Evolutionary conservation across 2,888 invertebrate species (phyloP).

Genomic region (Leucania comma): DNA sequence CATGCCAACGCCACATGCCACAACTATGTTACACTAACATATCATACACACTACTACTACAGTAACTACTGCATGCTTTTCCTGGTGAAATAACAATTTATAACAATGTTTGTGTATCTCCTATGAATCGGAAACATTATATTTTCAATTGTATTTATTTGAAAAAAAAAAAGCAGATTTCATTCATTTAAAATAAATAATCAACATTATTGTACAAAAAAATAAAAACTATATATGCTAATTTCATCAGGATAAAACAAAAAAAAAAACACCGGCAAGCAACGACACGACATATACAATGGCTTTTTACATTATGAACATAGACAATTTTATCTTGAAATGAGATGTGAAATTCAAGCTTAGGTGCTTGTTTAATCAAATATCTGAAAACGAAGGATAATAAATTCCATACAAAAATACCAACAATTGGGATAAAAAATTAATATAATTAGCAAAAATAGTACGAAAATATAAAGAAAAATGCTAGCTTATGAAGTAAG

Average conservation of each 20-base stretch:
- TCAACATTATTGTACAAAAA: slow-evolving; percentile 8
- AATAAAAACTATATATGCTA: neutral
- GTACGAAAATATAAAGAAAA: slow-evolving; percentile 33
- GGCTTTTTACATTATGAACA: slow-evolving; percentile 66
- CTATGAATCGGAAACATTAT: neutral
- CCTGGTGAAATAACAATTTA: slow-evolving; percentile 69
- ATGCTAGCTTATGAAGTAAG: slow-evolving; percentile 55
- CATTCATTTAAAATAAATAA: neutral
- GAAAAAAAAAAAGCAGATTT: too few species aligned
- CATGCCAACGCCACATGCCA: slow-evolving; percentile 89
- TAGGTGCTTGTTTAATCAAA: slow-evolving; percentile 22
- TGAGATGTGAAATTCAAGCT: slow-evolving; percentile 36
- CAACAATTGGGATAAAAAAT: slow-evolving; percentile 10
- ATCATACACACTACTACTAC: slow-evolving; percentile 71
- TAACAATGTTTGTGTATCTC: neutral
- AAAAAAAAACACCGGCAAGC: slow-evolving; percentile 62
- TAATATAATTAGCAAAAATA: slow-evolving; percentile 24
- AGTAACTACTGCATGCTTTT: slow-evolving; percentile 74
- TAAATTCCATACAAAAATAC: slow-evolving; percentile 24
- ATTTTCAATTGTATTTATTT: too few species aligned
- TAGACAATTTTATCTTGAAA: slow-evolving; percentile 11
- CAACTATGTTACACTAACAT: slow-evolving; percentile 76
- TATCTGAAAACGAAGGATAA: slow-evolving; percentile 45
- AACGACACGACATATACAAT: slow-evolving; percentile 79
- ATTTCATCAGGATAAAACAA: slow-evolving; percentile 73